Evolutionary conservation across 2,888 invertebrate genomes (phyloP), one percentile per base, ranked within the genome.

Genomic region (Brachylomia viminalis): DNA sequence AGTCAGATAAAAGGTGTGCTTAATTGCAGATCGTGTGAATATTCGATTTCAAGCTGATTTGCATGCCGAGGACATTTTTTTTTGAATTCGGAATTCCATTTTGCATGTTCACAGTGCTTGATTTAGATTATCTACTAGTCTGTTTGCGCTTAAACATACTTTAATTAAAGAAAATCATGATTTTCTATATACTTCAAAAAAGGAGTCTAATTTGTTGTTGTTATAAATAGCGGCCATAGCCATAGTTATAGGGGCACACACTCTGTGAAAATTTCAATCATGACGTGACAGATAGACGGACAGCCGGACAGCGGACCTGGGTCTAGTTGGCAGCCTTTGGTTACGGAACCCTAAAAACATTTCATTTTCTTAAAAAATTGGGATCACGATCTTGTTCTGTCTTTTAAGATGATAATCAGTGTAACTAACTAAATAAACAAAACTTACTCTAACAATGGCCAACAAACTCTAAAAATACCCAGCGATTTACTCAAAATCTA

Each of bases 1-100:
- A 56, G 65, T 64, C 33, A 66, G 58, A 73, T 72, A 67, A 78
- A 54, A 74, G 71, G 66, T 65, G 65, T 58, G 71, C 67, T 84
- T 84, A 84, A 86, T 87, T 87, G 79, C 67, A 69, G 52, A 69
- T 78, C 45, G 67, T 76, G 64, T 47, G 47, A 75, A 72, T 83
- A 61, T 67, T 75, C 33, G 11, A 76, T 45, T 73, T 67, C 15
- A 20, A 33, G 7, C 8, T 27, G 23, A 27, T 72, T 58, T 69
- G 23, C 20, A 47, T 38, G 11, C n/a, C n/a, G n/a, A n/a, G n/a
- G n/a, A 56, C 3, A 6, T 17, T 47, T 65, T 49, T 75, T 76
- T 56, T 6, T 10, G 6, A 17, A 33, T 77, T 59, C 0, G 30
- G 0, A n/a, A 10, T 20, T 30, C 15, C 13, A 10, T 42, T 58